These are phyloP conservation scores for Bombus superbus DNA, from an alignment of 1,140 invertebrate genomes.

Conservation along the genomic window DNA sequence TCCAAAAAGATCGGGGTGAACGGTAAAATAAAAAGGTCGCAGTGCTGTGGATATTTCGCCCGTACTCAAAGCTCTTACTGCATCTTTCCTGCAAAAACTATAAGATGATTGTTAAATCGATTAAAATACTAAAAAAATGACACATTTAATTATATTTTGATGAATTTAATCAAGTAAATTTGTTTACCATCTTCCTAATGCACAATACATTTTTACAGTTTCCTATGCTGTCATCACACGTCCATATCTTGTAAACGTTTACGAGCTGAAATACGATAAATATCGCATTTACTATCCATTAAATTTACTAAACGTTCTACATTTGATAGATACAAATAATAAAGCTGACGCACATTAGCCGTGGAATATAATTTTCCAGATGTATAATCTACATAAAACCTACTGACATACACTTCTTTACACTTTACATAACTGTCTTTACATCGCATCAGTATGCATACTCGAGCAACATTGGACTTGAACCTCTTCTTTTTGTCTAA, in stretches of 20 bases:
- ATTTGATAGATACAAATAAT: conserved; percentile 14
- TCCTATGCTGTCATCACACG: conserved; percentile 20
- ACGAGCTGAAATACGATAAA: conserved; percentile 21
- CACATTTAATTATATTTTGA: not conserved
- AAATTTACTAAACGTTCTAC: conserved; percentile 7
- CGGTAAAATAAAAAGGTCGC: conserved; percentile 96
- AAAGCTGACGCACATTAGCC: not conserved
- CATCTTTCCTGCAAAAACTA: conserved; percentile 75
- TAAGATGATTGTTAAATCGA: not conserved
- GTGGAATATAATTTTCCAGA: not conserved
- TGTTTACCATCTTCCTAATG: conserved; percentile 73
- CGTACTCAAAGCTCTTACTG: conserved; percentile 83
- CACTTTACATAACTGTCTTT: not conserved
- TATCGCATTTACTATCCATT: conserved; percentile 24
- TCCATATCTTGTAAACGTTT: conserved; percentile 13
- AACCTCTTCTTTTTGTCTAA: conserved; percentile 47
- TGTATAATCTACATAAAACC: conserved; percentile 13
- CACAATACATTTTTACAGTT: conserved; percentile 70
- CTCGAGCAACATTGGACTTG: conserved; percentile 43
- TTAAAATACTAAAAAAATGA: not conserved
- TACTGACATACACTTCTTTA: not conserved
- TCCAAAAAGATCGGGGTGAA: conserved; percentile 97
- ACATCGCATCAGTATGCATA: not conserved
- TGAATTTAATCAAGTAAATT: not conserved
- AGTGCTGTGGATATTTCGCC: conserved; percentile 94